Conservation (phyloP, 2,888 invertebrate species). For the Halictus ligatus region DNA sequence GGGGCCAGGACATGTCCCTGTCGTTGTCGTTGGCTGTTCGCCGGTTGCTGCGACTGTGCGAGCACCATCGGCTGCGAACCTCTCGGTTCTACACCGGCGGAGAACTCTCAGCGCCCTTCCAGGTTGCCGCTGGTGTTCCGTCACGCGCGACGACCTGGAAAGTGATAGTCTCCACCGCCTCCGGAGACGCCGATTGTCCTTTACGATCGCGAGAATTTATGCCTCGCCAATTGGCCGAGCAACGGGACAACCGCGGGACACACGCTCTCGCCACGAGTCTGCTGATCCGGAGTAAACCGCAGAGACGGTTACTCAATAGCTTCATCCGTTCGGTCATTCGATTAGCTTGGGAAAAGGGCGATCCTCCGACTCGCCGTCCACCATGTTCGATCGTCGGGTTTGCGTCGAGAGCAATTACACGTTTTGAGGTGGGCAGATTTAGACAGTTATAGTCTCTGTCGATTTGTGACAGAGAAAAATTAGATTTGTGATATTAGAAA, state of each 20-base stretch:
- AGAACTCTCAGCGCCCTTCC: constrained; percentile 28
- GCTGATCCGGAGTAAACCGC: constrained; percentile 18
- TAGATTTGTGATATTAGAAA: too few relatives aligned
- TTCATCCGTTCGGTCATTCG: constrained; percentile 18
- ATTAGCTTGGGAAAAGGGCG: constrained; percentile 8
- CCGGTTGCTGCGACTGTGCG: not conserved
- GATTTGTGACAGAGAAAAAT: not conserved
- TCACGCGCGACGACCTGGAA: constrained; percentile 78
- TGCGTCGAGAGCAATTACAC: not conserved
- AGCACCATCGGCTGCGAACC: not conserved
- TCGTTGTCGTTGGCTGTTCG: constrained; percentile 1
- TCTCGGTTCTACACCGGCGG: not conserved
- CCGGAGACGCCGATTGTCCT: constrained; percentile 50
- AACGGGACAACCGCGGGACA: constrained; percentile 4
- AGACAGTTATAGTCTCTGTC: not conserved
- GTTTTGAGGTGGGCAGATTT: not conserved
- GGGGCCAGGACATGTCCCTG: constrained; percentile 1
- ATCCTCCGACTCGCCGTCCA: not conserved
- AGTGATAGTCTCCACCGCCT: constrained; percentile 74
- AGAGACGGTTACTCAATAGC: constrained; percentile 3
- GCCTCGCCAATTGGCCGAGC: constrained; percentile 16
- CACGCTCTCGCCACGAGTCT: constrained; percentile 1
- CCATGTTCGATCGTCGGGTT: not conserved
- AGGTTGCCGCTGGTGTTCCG: constrained; percentile 57
- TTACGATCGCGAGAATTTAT: constrained; percentile 52